Conservation (phyloP, 2,797 vertebrate species). For the Centropyge bicolor region DNA sequence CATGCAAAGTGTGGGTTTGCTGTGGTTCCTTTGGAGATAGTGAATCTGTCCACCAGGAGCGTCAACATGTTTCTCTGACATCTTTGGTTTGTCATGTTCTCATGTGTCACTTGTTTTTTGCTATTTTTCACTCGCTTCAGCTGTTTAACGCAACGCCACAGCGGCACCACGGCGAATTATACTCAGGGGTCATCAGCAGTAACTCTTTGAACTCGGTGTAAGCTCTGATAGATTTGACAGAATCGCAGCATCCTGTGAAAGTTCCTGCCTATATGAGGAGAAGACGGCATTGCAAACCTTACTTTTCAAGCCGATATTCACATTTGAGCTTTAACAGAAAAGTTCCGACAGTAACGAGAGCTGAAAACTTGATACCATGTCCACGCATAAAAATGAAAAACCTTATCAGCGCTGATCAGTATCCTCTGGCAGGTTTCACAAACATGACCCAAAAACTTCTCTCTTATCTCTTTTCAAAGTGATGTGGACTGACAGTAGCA, state of each 20-base stretch:
- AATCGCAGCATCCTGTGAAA: not conserved
- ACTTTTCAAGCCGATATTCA: not conserved
- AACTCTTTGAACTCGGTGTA: not conserved
- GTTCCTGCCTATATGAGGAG: not conserved
- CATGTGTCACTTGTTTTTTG: conserved; percentile 9
- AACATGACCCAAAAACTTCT: conserved; percentile 75
- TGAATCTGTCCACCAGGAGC: conserved; percentile 28
- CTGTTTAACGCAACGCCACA: not conserved
- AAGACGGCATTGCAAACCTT: not conserved
- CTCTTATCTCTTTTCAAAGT: conserved; percentile 74
- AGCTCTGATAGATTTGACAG: not conserved
- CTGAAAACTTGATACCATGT: conserved; percentile 28
- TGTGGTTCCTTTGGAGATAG: conserved; percentile 17
- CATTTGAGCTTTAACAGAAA: conserved; percentile 29
- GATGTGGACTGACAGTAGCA: conserved; percentile 77
- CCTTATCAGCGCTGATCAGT: conserved; percentile 64
- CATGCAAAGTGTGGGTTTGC: conserved; percentile 9
- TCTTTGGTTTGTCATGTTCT: conserved; percentile 15
- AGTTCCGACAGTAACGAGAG: conserved; percentile 2
- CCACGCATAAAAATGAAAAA: conserved; percentile 37
- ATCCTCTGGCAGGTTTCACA: conserved; percentile 68
- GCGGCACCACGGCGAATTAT: not conserved
- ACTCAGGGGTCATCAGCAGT: not conserved
- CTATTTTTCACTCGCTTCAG: not conserved
- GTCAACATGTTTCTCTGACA: not conserved